Conservation (phyloP, 1,140 invertebrate species). For the Bicyclus anynana region DNA sequence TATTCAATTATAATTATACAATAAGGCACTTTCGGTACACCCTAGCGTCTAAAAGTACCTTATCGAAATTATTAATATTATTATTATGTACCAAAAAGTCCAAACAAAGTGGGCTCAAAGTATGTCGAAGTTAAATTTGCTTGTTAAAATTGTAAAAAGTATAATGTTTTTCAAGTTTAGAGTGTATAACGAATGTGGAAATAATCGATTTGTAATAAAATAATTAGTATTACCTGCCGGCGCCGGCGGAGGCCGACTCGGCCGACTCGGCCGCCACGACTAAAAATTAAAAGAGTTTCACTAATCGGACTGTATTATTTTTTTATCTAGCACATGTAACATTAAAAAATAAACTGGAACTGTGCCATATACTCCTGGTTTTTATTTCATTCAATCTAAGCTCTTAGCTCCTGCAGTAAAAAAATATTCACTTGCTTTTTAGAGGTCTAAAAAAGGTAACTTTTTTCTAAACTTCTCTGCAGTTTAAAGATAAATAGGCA, state of each 20-base stretch:
- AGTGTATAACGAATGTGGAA: conserved; percentile 51
- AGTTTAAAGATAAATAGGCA: no score
- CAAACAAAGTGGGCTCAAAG: conserved; percentile 36
- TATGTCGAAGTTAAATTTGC: conserved; percentile 50
- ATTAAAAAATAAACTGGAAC: conserved; percentile 72
- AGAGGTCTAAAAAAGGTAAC: no score
- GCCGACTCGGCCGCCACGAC: conserved; percentile 19
- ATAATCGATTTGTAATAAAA: conserved; percentile 56
- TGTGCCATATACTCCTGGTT: conserved; percentile 63
- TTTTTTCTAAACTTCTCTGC: no score
- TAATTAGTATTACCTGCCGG: conserved; percentile 46
- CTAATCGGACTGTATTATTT: conserved; percentile 74
- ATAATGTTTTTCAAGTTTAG: conserved; percentile 60
- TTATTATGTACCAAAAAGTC: conserved; percentile 41
- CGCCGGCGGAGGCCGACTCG: conserved; percentile 22
- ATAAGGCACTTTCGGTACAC: conserved; percentile 59
- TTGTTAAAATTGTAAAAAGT: conserved; percentile 65
- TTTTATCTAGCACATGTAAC: conserved; percentile 75
- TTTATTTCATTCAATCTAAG: conserved; percentile 34
- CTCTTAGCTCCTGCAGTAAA: no score
- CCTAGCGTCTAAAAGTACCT: conserved; percentile 49
- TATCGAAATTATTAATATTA: conserved; percentile 24
- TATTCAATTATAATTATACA: conserved; percentile 55
- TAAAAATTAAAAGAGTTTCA: conserved; percentile 62
- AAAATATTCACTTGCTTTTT: no score